phyloP scores from a whole-genome alignment of 2,888 invertebrate genomes.

The Autographa gamma region DNA sequence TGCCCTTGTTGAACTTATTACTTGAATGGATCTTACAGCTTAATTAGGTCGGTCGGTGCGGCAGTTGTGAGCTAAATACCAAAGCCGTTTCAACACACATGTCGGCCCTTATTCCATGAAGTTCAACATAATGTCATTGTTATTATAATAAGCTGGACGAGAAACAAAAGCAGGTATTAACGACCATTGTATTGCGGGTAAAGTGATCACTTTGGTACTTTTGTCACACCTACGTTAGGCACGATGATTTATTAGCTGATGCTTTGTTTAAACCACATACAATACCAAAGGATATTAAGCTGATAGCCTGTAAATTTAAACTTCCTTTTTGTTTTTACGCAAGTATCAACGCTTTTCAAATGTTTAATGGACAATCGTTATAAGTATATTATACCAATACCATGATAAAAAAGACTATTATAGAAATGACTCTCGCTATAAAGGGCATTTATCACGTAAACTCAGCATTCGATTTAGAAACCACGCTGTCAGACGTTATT shows the following conservation, averaged over 20 bases:
- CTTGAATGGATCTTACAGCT: slow-evolving; percentile 20
- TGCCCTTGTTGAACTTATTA: slow-evolving; percentile 16
- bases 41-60: slow-evolving; percentile 30
- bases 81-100: slow-evolving; percentile 47
- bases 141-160: slow-evolving; percentile 54
- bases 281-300: slow-evolving; percentile 5
- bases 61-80: slow-evolving; percentile 43
- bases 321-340: background rate
- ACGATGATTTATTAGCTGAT: slow-evolving; percentile 32
- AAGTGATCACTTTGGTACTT: slow-evolving; percentile 53
- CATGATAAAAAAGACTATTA: too few species aligned
- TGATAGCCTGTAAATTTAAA: background rate
- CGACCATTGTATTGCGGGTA: slow-evolving; percentile 56
- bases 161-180: slow-evolving; percentile 62
- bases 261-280: slow-evolving; percentile 10
- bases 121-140: slow-evolving; percentile 59
- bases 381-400: too few species aligned
- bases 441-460: slow-evolving; percentile 17
- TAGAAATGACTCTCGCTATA: background rate
- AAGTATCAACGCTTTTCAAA: background rate
- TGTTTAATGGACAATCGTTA: too few species aligned
- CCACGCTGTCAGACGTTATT: slow-evolving; percentile 26
- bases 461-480: slow-evolving; percentile 33
- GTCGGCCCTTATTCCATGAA: slow-evolving; percentile 55
- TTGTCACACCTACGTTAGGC: slow-evolving; percentile 52